Evolutionary conservation across 2,113 vertebrate genomes (phyloP).

Genomic region (Caretta caretta): DNA sequence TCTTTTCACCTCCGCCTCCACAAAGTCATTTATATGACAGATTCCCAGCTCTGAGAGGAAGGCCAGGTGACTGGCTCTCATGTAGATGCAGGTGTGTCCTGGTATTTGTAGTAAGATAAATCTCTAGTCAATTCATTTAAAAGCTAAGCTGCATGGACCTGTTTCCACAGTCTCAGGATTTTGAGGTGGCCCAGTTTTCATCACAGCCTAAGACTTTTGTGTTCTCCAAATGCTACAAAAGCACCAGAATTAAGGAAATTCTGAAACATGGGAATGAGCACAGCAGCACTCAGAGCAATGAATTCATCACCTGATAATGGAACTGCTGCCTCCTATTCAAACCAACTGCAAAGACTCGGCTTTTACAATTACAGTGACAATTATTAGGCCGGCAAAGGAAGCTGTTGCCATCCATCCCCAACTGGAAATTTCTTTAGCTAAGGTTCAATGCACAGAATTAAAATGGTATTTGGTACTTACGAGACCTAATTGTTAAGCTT

Average conservation of each 20-base stretch:
- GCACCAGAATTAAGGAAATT: constrained; percentile 56
- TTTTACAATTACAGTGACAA: constrained; percentile 46
- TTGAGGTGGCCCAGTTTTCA: constrained; percentile 41
- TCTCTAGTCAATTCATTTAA: constrained; percentile 56
- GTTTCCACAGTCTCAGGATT: constrained; percentile 29
- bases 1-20: not conserved
- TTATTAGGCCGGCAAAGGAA: constrained; percentile 65
- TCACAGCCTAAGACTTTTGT: constrained; percentile 39
- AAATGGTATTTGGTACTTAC: constrained; percentile 73
- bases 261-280: not conserved
- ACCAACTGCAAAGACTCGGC: constrained; percentile 35
- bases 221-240: constrained; percentile 59
- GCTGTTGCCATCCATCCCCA: constrained; percentile 59
- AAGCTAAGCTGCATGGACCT: constrained; percentile 40
- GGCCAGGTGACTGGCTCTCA: not conserved
- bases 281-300: constrained; percentile 14
- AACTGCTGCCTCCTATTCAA: constrained; percentile 57
- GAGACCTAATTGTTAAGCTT: constrained; percentile 75
- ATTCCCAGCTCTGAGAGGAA: not conserved
- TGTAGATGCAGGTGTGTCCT: not conserved
- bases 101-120: constrained; percentile 50
- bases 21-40: not conserved
- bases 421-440: constrained; percentile 68
- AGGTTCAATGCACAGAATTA: constrained; percentile 77
- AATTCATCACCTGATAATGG: constrained; percentile 70